These are phyloP conservation scores for Physeter macrocephalus DNA, from an alignment of 2,113 vertebrate species.

Conservation along the genomic window DNA sequence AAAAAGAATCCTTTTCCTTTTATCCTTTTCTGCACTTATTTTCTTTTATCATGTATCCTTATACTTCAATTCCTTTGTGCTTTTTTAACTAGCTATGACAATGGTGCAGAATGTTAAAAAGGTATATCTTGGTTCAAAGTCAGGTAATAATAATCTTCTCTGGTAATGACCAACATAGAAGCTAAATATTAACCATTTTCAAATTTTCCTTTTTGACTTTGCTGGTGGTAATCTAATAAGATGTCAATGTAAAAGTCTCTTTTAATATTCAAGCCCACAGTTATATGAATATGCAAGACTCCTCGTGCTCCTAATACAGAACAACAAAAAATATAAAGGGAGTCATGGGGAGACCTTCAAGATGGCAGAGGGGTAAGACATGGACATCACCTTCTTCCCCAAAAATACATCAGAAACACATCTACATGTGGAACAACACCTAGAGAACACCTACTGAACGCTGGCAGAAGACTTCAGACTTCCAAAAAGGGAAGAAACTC, in stretches of 20 bases:
- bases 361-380: no score
- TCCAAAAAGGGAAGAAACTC: no score
- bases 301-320: neutral
- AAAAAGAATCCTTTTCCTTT: neutral
- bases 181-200: slow-evolving; percentile 44
- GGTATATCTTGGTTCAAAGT: slow-evolving; percentile 9
- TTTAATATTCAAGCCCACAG: slow-evolving; percentile 44
- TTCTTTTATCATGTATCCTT: slow-evolving; percentile 16
- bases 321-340: neutral
- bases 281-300: slow-evolving; percentile 31
- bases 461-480: no score
- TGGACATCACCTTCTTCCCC: no score
- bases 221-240: slow-evolving; percentile 22
- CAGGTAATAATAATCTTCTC: slow-evolving; percentile 43
- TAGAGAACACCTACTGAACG: no score
- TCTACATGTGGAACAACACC: no score
- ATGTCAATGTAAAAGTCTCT: neutral
- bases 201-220: slow-evolving; percentile 38
- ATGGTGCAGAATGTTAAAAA: slow-evolving; percentile 40
- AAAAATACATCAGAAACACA: no score
- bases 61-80: neutral
- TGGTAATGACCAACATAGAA: slow-evolving; percentile 44
- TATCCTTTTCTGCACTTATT: neutral
- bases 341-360: neutral
- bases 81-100: neutral